Evolutionary conservation across 1,140 invertebrate genomes (phyloP).

Genomic region (Pentalonia nigronervosa): DNA sequence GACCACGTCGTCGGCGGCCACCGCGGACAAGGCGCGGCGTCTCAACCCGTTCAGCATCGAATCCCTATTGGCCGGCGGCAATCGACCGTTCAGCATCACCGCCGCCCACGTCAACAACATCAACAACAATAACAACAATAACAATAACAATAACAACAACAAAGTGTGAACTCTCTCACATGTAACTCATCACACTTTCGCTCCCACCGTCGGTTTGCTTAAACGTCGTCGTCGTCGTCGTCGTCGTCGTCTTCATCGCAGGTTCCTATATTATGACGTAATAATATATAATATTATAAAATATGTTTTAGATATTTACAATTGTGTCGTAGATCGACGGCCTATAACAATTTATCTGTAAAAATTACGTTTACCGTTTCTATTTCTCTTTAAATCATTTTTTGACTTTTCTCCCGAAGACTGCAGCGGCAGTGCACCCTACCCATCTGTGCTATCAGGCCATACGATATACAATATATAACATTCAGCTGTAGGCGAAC

Average conservation of each 20-base stretch:
- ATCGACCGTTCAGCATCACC: constrained; percentile 54
- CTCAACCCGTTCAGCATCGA: constrained; percentile 86
- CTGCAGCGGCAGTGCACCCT: background rate
- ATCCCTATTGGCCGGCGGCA: constrained; percentile 73
- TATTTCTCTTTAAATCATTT: background rate
- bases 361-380: background rate
- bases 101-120: constrained; percentile 47
- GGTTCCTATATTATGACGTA: background rate
- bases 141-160: constrained; percentile 45
- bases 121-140: constrained; percentile 14
- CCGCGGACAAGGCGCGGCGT: constrained; percentile 69
- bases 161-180: background rate
- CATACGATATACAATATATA: too few species aligned
- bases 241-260: background rate
- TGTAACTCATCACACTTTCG: background rate
- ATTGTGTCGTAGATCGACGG: background rate
- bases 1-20: constrained; percentile 63
- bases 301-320: background rate
- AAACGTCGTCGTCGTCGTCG: background rate
- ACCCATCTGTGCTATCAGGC: too few species aligned
- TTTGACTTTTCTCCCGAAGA: background rate
- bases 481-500: background rate
- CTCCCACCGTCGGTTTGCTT: background rate
- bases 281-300: background rate
- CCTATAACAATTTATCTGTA: background rate